Evolutionary conservation across 2,797 vertebrate genomes (phyloP), one percentile per base, ranked within the genome.

Genomic region (Novumbra hubbsi): DNA sequence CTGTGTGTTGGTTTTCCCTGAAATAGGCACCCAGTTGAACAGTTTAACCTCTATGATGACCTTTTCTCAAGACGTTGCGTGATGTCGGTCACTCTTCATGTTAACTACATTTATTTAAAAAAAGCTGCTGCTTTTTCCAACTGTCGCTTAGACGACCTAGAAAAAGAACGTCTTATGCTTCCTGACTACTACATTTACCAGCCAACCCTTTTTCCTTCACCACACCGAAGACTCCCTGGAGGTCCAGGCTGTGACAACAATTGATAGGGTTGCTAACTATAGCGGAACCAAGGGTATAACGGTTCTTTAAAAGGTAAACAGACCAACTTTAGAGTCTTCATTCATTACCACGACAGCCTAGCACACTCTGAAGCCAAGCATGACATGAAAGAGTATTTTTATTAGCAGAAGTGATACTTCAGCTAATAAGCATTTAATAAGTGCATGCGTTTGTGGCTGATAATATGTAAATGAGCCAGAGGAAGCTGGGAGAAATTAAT

Each of bases 131-230:
- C 76, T 78, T 45, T 45, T 14, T 14, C 75, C 49, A 85, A 84
- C 90, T 86, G 85, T 83, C 88, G 87, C 81, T 89, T 87, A 89
- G 78, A 83, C 91, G 91, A 92, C 92, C 92, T 89, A 92, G 90
- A 93, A 94, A 93, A 86, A 79, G 38, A 84, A 45, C 82, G 81
- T 81, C 74, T 65, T 75, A 81, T 81, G 80, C 88, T 81, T 88
- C 84, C 84, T 79, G 70, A 82, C 83, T 88, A 86, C 86, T 85
- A 80, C 85, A 85, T 90, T 80, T 84, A 87, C 85, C 77, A 85
- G 74, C 67, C 76, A 82, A 68, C 83, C 81, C 50, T 73, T 83
- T 88, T 81, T 73, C 75, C 77, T 72, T 75, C 78, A 82, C 78
- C 69, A 73, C 78, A 79, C 77, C 76, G 24, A 49, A 60, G 76